Evolutionary conservation across 2,797 vertebrate species (phyloP).

Genomic region (Merluccius polli): DNA sequence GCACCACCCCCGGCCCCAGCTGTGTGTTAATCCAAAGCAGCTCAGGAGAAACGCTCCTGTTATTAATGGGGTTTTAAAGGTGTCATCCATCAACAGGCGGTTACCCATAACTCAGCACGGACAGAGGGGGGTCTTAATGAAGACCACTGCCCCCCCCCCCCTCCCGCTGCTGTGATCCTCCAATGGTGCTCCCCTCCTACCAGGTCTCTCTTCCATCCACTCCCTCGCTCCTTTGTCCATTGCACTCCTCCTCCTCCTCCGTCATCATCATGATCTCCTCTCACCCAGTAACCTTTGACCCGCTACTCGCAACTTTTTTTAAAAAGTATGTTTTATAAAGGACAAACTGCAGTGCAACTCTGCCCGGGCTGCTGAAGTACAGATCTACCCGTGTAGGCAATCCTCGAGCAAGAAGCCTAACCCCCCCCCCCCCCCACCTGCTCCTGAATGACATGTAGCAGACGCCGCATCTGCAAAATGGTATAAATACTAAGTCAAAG

Average conservation of each 20-base stretch:
- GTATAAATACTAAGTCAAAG: background rate
- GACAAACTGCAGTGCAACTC: too few species aligned
- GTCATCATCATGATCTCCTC: background rate
- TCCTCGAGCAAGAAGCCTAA: too few species aligned
- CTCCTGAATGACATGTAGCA: too few species aligned
- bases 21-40: slow-evolving; percentile 45
- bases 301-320: background rate
- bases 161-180: background rate
- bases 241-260: background rate
- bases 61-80: slow-evolving; percentile 64
- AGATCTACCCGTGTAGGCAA: too few species aligned
- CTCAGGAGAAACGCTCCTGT: slow-evolving; percentile 56
- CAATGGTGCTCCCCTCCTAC: background rate
- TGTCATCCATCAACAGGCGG: slow-evolving; percentile 59
- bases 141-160: background rate
- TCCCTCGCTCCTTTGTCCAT: background rate
- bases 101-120: slow-evolving; percentile 20
- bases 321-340: too few species aligned
- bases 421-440: background rate
- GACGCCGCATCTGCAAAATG: background rate
- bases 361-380: too few species aligned
- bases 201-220: background rate
- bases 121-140: slow-evolving; percentile 1
- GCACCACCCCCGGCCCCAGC: slow-evolving; percentile 8
- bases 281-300: background rate